Percentiles rank a stretch among this genome's conserved stretches.
phyloP scores from a whole-genome alignment of 2,888 invertebrate genomes.

The Acanthosoma haemorrhoidale region DNA sequence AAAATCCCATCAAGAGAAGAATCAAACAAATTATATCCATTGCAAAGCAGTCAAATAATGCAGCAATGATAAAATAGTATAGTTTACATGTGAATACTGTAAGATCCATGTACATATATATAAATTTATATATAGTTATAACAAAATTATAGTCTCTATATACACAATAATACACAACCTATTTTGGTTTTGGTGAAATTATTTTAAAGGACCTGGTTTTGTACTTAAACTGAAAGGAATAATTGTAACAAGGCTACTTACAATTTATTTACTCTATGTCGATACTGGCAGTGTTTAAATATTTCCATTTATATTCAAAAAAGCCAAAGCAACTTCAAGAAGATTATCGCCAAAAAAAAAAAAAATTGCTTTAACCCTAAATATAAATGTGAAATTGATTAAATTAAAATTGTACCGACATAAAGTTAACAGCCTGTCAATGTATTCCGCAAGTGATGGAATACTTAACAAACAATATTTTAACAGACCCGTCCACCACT shows the following conservation, averaged over 20 bases:
- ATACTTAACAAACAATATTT: slow-evolving; percentile 10
- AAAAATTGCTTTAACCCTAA: slow-evolving; percentile 24
- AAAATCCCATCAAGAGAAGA: not conserved
- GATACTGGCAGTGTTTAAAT: slow-evolving; percentile 26
- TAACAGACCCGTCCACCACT: slow-evolving; percentile 28
- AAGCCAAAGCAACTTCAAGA: slow-evolving; percentile 14
- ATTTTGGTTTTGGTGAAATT: slow-evolving; percentile 26
- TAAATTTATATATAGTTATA: slow-evolving; percentile 8
- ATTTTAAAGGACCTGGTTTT: slow-evolving; percentile 25
- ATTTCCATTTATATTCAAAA: slow-evolving; percentile 16
- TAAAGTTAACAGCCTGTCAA: slow-evolving; percentile 20
- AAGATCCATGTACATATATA: slow-evolving; percentile 19
- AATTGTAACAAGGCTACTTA: slow-evolving; percentile 21
- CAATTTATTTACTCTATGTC: slow-evolving; percentile 22
- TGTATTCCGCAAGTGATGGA: slow-evolving; percentile 13
- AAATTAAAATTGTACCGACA: slow-evolving; percentile 26
- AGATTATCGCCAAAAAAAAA: not conserved
- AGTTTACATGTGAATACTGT: slow-evolving; percentile 26
- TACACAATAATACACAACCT: slow-evolving; percentile 31
- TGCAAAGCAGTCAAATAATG: slow-evolving; percentile 31
- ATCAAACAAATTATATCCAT: slow-evolving; percentile 9
- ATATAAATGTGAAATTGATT: slow-evolving; percentile 23
- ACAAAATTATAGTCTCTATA: slow-evolving; percentile 25
- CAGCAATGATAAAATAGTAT: slow-evolving; percentile 22
- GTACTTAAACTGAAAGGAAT: slow-evolving; percentile 30